phyloP scores from a whole-genome alignment of 2,797 vertebrate genomes.

The Hemibagrus guttatus region DNA sequence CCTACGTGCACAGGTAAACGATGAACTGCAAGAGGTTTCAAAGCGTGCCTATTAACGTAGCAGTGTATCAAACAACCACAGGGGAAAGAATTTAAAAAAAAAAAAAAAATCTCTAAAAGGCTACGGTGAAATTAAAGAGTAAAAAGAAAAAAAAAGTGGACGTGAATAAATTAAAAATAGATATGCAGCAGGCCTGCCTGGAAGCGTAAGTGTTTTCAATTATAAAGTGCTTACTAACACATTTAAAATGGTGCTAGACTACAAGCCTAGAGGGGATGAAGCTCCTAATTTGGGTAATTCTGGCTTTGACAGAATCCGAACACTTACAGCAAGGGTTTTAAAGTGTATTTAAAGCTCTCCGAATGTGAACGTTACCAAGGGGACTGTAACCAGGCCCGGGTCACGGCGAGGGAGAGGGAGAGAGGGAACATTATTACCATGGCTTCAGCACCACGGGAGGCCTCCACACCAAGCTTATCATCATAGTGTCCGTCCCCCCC shows the following conservation, averaged over 20 bases:
- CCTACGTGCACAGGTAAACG: constrained; percentile 26
- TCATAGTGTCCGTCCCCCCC: too few relatives aligned
- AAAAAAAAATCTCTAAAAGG: not conserved
- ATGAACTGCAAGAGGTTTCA: not conserved
- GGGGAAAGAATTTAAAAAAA: not conserved
- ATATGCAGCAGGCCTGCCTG: constrained; percentile 23
- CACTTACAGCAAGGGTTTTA: constrained; percentile 29
- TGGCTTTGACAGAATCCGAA: constrained; percentile 24
- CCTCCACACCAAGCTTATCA: constrained; percentile 51
- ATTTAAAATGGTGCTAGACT: constrained; percentile 27
- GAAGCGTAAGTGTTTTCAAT: constrained; percentile 41
- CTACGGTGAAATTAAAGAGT: not conserved
- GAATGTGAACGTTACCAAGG: constrained; percentile 57
- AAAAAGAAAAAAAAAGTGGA: constrained; percentile 15
- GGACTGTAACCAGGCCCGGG: constrained; percentile 58
- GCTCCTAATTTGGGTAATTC: constrained; percentile 35
- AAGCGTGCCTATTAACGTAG: not conserved
- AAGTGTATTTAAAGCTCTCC: constrained; percentile 41
- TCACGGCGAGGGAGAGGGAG: constrained; percentile 44
- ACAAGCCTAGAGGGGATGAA: constrained; percentile 31
- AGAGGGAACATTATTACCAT: constrained; percentile 48
- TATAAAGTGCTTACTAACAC: constrained; percentile 36
- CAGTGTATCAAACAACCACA: not conserved
- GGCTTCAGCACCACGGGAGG: constrained; percentile 50
- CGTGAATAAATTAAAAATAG: constrained; percentile 27